Evolutionary conservation across 2,888 invertebrate genomes (phyloP).

Genomic region (Chymomyza amoena): DNA sequence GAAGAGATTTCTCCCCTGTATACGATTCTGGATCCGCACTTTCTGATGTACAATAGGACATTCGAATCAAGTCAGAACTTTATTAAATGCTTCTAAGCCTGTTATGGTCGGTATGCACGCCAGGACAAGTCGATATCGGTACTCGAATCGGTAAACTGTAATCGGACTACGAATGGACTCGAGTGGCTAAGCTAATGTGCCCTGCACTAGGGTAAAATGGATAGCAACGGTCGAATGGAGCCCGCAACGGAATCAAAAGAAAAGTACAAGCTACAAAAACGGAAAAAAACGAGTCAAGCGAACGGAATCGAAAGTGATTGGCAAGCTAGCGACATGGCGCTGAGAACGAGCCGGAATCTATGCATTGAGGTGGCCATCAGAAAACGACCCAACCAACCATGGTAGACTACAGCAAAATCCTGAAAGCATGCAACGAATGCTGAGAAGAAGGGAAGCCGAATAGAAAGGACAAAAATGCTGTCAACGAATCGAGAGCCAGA

Average conservation of each 20-base stretch:
- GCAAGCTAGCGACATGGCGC: constrained; percentile 21
- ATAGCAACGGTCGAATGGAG: constrained; percentile 47
- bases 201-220: background rate
- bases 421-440: background rate
- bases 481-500: constrained; percentile 4
- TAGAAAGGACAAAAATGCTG: background rate
- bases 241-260: constrained; percentile 31
- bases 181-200: background rate
- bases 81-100: no score
- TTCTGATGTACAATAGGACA: no score
- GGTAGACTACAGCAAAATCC: background rate
- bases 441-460: background rate
- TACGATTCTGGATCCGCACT: no score
- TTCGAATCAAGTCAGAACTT: no score
- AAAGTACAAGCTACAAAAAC: background rate
- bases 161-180: no score
- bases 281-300: constrained; percentile 38
- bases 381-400: constrained; percentile 3
- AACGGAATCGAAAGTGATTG: constrained; percentile 54
- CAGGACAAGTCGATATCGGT: no score
- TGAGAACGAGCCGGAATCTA: background rate
- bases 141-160: no score
- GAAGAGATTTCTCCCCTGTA: no score
- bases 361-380: background rate
- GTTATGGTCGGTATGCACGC: no score